These are phyloP conservation scores for Scolopax mira DNA, from an alignment of 2,113 vertebrate species.

Conservation along the genomic window DNA sequence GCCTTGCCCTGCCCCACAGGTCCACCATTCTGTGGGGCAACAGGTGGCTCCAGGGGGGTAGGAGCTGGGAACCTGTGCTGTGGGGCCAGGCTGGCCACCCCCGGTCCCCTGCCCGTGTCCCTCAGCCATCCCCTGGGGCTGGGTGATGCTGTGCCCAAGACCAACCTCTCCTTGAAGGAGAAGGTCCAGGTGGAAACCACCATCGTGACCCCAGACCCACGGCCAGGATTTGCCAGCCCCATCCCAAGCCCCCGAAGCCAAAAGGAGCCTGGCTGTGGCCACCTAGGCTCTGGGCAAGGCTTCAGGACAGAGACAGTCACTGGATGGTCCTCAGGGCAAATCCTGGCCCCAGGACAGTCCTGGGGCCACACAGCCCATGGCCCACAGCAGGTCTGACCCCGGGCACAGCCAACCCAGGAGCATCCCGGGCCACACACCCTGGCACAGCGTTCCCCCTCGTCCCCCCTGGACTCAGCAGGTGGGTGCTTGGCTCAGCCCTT, in stretches of 20 bases:
- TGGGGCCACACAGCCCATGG: not conserved
- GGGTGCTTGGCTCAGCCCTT: not conserved
- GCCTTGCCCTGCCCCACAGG: not conserved
- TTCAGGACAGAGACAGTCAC: accelerated
- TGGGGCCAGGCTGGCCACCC: not conserved
- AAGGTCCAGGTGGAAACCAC: not conserved
- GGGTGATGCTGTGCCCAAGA: too few relatives aligned
- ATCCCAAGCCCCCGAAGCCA: not conserved
- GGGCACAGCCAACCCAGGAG: accelerated
- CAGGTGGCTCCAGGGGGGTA: not conserved
- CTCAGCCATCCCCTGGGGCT: not conserved
- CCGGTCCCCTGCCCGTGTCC: accelerated
- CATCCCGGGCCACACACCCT: not conserved
- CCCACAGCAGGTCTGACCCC: accelerated
- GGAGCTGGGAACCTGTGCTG: accelerated
- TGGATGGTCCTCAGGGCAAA: not conserved
- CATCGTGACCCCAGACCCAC: accelerated
- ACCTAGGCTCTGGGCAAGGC: not conserved
- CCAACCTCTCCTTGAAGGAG: not conserved
- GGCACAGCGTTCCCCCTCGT: not conserved
- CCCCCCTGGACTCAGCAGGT: not conserved
- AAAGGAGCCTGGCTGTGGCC: not conserved
- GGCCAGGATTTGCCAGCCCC: not conserved
- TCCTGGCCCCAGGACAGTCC: not conserved
- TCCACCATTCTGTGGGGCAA: accelerated